Evolutionary conservation across 2,888 invertebrate genomes (phyloP), one percentile per base, ranked within the genome.

Genomic region (Heteromyza rotundicornis): DNA sequence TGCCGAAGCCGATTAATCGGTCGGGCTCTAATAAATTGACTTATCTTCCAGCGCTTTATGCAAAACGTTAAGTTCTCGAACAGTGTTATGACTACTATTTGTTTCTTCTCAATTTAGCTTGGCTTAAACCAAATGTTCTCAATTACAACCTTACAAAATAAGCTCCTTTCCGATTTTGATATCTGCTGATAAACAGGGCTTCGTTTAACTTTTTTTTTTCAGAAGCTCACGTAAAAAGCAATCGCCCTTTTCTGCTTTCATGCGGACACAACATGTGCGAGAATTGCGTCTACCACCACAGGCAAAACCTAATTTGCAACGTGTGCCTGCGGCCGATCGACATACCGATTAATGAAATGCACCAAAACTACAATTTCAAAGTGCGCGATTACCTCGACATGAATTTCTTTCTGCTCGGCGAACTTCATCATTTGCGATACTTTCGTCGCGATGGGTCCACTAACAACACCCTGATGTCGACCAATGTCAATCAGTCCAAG

Each of bases 221-320:
- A 70, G 71, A 70, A 55, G 12, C 52, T 10, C 66, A 66, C 23
- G 59, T 68, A 2, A 65, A 63, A 56, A 72, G 73, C 40, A 64
- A 65, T 66, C 79, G 80, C 1, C 91, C 92, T 0, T 80, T 91
- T 22, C 80, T 90, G 40, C 77, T 91, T 62, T 72, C 84, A 64
- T 92, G 92, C 74, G 88, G 88, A 1, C 92, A 92, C 77, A 84
- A 87, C 2, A 84, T 88, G 70, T 92, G 92, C 70, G 88, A 89
- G 68, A 85, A 83, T 54, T 92, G 92, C 75, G 76, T 88, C 14
- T 80, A 61, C 14, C 65, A 65, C 14, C 53, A 75, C 63, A 70
- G 70, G 1, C 60, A 69, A 2, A 69, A 74, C 5, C 65, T 78
- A 12, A 64, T 62, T 0, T 81, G 80, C 53, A 70, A 63, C 22